Conservation (phyloP, 2,888 invertebrate species). For the Tipula lateralis region DNA sequence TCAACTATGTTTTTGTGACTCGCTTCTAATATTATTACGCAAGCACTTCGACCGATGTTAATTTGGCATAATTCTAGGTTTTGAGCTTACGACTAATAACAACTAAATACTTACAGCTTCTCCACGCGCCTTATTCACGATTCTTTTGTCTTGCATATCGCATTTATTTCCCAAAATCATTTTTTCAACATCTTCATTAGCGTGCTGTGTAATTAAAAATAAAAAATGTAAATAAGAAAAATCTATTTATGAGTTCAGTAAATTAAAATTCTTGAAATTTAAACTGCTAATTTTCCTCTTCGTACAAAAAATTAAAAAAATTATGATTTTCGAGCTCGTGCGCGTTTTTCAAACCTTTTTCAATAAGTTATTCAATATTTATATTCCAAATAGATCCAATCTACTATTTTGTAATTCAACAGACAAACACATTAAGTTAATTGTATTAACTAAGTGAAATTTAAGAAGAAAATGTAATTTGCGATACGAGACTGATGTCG, state of each 20-base stretch:
- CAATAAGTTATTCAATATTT: neutral
- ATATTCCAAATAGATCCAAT: neutral
- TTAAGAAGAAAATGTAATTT: neutral
- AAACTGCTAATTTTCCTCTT: neutral
- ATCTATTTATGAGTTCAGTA: slow-evolving; percentile 4
- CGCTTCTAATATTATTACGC: too few relatives aligned
- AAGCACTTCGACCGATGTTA: too few relatives aligned
- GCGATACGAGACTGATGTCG: neutral
- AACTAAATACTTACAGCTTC: slow-evolving; percentile 70
- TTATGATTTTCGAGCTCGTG: slow-evolving; percentile 24
- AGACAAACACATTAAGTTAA: neutral
- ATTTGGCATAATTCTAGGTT: too few relatives aligned
- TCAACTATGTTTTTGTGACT: too few relatives aligned
- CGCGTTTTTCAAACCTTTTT: neutral
- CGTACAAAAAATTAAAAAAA: slow-evolving; percentile 25
- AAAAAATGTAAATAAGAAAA: neutral
- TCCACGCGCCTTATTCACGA: slow-evolving; percentile 87
- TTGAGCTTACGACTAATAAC: neutral
- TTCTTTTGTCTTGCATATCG: slow-evolving; percentile 93
- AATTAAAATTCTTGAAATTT: neutral
- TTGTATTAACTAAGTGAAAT: neutral
- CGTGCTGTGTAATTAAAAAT: slow-evolving; percentile 61
- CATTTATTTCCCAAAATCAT: slow-evolving; percentile 98
- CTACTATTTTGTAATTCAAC: neutral
- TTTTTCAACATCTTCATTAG: slow-evolving; percentile 97